A percentile compares a stretch with the other conserved stretches of the same genome.
Evolutionary conservation across 1,140 invertebrate genomes (phyloP).

Genomic region (Atopsyche davidsoni): DNA sequence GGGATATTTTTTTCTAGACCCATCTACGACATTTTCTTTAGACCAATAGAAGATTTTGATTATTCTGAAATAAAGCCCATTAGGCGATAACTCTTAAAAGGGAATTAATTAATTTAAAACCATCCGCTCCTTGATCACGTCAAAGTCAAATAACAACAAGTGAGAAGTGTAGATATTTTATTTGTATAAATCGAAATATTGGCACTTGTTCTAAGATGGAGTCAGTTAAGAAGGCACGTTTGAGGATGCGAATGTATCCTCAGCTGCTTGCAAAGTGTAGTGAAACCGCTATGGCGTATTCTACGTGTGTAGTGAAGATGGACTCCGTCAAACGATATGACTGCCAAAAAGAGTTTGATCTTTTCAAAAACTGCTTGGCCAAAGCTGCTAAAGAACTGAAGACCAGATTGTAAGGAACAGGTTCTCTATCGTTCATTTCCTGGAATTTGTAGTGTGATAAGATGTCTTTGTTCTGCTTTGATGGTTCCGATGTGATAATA

Average conservation of each 20-base stretch:
- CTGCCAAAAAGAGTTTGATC: slow-evolving; percentile 66
- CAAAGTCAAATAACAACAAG: too few relatives aligned
- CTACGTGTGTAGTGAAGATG: slow-evolving; percentile 66
- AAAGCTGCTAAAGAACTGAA: slow-evolving; percentile 59
- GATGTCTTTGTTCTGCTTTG: too few relatives aligned
- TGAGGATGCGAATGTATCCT: slow-evolving; percentile 67
- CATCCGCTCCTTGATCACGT: too few relatives aligned
- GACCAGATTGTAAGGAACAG: slow-evolving; percentile 59
- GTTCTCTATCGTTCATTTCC: too few relatives aligned
- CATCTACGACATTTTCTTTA: slow-evolving; percentile 58
- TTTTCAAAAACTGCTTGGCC: slow-evolving; percentile 64
- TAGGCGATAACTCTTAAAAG: too few relatives aligned
- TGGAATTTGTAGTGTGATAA: too few relatives aligned
- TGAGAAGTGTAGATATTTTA: too few relatives aligned
- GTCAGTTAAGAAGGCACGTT: slow-evolving; percentile 65
- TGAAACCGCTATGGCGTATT: slow-evolving; percentile 61
- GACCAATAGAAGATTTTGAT: slow-evolving; percentile 31
- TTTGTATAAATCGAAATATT: too few relatives aligned
- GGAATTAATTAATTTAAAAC: too few relatives aligned
- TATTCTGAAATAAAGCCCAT: slow-evolving; percentile 41
- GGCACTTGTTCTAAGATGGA: too few relatives aligned
- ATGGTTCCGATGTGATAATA: too few relatives aligned
- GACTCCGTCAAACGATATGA: slow-evolving; percentile 64
- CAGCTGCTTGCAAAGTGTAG: slow-evolving; percentile 62
- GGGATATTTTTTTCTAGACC: slow-evolving; percentile 60